Evolutionary conservation across 1,140 invertebrate genomes (phyloP).

Genomic region (Pseudomyrmex dendroicus): DNA sequence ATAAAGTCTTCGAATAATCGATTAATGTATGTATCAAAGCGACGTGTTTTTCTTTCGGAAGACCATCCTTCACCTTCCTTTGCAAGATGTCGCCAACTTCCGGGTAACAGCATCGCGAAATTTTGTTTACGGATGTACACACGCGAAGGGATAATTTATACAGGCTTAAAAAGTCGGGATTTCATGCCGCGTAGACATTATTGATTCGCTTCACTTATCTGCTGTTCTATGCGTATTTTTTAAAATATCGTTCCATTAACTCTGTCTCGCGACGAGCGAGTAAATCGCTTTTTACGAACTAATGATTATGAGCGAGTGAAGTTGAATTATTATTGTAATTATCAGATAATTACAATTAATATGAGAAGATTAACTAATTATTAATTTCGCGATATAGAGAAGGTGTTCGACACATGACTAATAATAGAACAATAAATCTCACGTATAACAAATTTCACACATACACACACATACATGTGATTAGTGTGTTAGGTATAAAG

Average conservation of each 20-base stretch:
- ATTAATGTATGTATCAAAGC: constrained; percentile 5
- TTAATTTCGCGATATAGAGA: not conserved
- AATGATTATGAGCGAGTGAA: not conserved
- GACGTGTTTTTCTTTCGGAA: not conserved
- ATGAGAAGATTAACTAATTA: constrained; percentile 20
- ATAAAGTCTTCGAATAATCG: not conserved
- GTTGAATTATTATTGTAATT: constrained; percentile 35
- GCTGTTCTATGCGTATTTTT: not conserved
- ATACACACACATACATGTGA: not conserved
- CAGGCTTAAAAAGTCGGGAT: not conserved
- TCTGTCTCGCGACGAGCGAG: not conserved
- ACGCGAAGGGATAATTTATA: not conserved
- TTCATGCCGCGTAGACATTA: not conserved
- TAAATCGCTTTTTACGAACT: constrained; percentile 8
- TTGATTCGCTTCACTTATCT: not conserved
- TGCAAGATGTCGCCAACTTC: not conserved
- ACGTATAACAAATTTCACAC: not conserved
- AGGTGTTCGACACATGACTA: not conserved
- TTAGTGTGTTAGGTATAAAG: no score
- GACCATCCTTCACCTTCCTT: not conserved
- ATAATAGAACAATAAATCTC: constrained; percentile 5
- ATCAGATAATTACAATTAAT: no score
- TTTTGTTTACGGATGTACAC: not conserved
- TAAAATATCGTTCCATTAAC: constrained; percentile 25
- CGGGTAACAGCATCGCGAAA: not conserved